Evolutionary conservation across 1,140 invertebrate species (phyloP).

Genomic region (Plutomurus gul): DNA sequence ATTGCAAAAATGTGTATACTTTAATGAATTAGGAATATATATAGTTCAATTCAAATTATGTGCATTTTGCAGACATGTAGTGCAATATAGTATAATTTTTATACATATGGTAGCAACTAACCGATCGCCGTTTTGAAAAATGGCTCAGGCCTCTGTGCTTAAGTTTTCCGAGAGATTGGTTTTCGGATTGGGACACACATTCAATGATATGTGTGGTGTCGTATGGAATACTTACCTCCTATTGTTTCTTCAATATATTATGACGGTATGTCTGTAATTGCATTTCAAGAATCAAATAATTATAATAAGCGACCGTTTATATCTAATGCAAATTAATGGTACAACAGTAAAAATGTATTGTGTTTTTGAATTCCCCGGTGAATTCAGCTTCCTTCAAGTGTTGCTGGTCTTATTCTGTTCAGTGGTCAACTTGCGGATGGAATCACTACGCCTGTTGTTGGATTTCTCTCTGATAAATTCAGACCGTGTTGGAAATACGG

Average conservation of each 20-base stretch:
- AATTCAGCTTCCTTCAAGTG: background rate
- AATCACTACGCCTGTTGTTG: background rate
- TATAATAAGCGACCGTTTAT: background rate
- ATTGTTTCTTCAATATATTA: slow-evolving; percentile 84
- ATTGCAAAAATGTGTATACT: too few species aligned
- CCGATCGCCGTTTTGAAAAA: too few species aligned
- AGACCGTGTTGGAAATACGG: slow-evolving; percentile 59
- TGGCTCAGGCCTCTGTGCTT: too few species aligned
- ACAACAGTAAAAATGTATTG: background rate
- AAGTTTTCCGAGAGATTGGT: too few species aligned
- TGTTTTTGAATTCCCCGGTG: background rate
- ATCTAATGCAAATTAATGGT: background rate
- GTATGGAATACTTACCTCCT: slow-evolving; percentile 97
- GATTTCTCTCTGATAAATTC: slow-evolving; percentile 67
- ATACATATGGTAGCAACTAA: too few species aligned
- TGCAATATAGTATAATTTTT: too few species aligned
- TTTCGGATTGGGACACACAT: slow-evolving; percentile 78
- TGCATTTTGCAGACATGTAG: too few species aligned
- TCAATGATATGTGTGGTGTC: slow-evolving; percentile 92
- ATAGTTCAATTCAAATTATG: too few species aligned
- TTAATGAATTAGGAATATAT: too few species aligned
- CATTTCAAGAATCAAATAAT: slow-evolving; percentile 78
- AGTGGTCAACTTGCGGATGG: background rate
- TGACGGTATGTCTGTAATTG: slow-evolving; percentile 73
- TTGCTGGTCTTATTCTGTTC: background rate